Evolutionary conservation across 37 sponge, comb jelly and placozoan genomes (phyloP).

Genomic region (Axinella damicornis): DNA sequence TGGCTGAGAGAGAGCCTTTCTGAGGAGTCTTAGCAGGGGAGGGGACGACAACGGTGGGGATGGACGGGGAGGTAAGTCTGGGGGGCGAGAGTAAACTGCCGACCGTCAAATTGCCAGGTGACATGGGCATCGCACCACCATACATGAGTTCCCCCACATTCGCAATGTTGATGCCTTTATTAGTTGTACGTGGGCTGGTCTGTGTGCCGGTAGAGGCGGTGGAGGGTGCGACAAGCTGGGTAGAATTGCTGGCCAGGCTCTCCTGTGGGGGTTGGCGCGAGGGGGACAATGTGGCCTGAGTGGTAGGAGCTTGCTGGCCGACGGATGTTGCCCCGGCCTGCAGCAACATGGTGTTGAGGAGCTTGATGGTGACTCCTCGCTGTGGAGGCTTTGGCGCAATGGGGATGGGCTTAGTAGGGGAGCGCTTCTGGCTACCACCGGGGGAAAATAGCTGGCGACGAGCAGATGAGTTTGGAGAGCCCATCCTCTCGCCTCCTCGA

Average conservation of each 20-base stretch:
- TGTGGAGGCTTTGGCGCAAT: slow-evolving; percentile 1
- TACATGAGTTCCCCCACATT: too few species aligned
- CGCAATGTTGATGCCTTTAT: too few species aligned
- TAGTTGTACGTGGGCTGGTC: too few species aligned
- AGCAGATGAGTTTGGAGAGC: slow-evolving; percentile 62
- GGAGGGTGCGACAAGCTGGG: neutral
- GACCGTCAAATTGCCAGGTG: neutral
- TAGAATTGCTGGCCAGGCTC: too few species aligned
- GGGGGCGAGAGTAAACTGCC: slow-evolving; percentile 16
- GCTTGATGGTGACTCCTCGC: slow-evolving; percentile 12
- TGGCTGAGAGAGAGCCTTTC: neutral
- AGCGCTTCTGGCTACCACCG: neutral
- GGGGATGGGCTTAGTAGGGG: slow-evolving; percentile 14
- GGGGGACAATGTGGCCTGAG: neutral
- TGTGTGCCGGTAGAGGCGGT: slow-evolving; percentile 10
- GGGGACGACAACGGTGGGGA: slow-evolving; percentile 41
- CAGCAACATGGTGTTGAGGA: too few species aligned
- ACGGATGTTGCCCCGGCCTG: neutral
- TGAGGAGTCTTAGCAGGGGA: slow-evolving; percentile 4
- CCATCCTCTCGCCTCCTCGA: slow-evolving; percentile 43
- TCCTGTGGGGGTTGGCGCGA: neutral
- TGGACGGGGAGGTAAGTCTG: slow-evolving; percentile 26
- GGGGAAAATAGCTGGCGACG: slow-evolving; percentile 62
- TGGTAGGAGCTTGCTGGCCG: neutral
- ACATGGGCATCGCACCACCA: too few species aligned